Evolutionary conservation across 37 sponge, comb jelly and placozoan species (phyloP), one percentile per base, ranked within the genome.

Genomic region (Halisarca cf. caerulea): DNA sequence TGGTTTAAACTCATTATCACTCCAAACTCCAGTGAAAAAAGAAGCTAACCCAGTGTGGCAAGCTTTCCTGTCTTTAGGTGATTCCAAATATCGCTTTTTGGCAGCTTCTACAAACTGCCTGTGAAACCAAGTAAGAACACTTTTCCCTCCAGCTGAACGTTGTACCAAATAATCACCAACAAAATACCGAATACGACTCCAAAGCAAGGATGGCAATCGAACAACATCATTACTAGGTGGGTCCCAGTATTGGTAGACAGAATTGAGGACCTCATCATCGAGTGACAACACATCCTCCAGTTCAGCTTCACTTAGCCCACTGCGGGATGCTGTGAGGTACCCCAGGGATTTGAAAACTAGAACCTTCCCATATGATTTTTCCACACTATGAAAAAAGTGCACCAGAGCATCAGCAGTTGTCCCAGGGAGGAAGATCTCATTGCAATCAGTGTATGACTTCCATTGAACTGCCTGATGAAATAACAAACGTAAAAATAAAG

Each of bases 191-290:
- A 92, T 85, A 25, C 92, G 43, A 21, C 82, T 87, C 89, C 89
- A 92, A 0, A 92, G 44, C 8, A 92, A 68, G 4, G 82, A 17
- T 21, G 92, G 92, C 20, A 92, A 25, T 3, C 92, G 82, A 60
- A 89, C 45, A 14, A 84, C 37, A 8, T 80, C 80, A 47, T 82
- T 18, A 15, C 69, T 34, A 7, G 86, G 86, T 23, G 92, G 92
- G 38, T 85, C 85, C 92, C 92, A 92, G 59, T 92, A 88, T 40
- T 92, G 86, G 28, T 92, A 92, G 2, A 92, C 92, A 82, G 85
- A 90, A 62, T 83, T 68, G 0, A 92, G 59, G 0, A 92, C 89
- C 21, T 79, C 82, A 81, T 92, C 75, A 66, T 92, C 92, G 1
- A 86, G 79, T 24, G 92, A 92, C 20, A 92, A 79, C 3, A 89